Conservation (phyloP, 2,888 invertebrate genomes). For the Helleia helle region DNA sequence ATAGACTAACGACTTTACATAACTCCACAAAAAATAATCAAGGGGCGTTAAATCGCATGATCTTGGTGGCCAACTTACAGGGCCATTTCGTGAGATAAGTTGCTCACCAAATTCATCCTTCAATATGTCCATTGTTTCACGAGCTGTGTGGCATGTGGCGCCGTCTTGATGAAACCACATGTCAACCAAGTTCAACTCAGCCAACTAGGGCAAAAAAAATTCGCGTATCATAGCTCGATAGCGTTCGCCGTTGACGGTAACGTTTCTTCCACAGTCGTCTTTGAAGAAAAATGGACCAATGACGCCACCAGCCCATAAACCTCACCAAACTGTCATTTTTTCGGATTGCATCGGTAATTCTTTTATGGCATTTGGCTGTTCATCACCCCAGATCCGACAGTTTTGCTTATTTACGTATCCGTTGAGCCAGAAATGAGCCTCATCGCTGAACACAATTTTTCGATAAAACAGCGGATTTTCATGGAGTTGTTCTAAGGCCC, state of each 20-base stretch:
- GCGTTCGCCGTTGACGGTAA: constrained; percentile 22
- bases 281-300: constrained; percentile 11
- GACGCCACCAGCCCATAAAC: no score
- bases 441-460: no score
- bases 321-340: no score
- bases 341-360: no score
- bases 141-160: constrained; percentile 7
- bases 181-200: constrained; percentile 2
- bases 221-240: constrained; percentile 23
- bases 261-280: constrained; percentile 14
- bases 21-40: constrained; percentile 11
- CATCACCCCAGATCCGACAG: no score
- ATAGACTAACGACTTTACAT: no score
- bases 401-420: no score
- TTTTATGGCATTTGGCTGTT: no score
- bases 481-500: background rate
- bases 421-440: no score
- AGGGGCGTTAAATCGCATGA: constrained; percentile 6
- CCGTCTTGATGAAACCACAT: constrained; percentile 5
- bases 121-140: constrained; percentile 7
- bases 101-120: constrained; percentile 7
- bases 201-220: constrained; percentile 20
- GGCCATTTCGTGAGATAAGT: constrained; percentile 4
- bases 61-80: background rate
- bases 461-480: no score